These are phyloP conservation scores for Sminthopsis crassicaudata DNA, from an alignment of 2,113 vertebrate species.

Conservation along the genomic window DNA sequence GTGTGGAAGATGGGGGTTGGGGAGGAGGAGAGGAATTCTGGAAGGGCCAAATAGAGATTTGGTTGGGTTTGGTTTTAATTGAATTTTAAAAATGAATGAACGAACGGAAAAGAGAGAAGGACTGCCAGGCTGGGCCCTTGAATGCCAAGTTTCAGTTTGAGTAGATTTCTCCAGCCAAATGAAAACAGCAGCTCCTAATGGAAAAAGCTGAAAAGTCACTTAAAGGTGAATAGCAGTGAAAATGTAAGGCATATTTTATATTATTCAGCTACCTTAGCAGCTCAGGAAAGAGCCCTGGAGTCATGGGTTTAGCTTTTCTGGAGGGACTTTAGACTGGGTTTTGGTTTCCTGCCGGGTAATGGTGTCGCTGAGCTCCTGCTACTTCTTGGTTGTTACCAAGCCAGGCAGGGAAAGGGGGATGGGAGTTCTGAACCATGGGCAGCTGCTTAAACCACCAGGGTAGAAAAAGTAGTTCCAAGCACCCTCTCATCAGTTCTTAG, in stretches of 20 bases:
- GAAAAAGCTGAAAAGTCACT: conserved; percentile 33
- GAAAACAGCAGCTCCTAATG: conserved; percentile 4
- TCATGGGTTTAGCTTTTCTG: not conserved
- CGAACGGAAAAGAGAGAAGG: not conserved
- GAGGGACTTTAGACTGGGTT: not conserved
- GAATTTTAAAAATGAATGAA: conserved; percentile 16
- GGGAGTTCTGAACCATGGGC: not conserved
- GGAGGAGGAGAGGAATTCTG: not conserved
- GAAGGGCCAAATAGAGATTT: not conserved
- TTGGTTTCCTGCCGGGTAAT: accelerated
- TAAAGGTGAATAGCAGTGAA: conserved; percentile 21
- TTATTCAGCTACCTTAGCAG: conserved; percentile 26
- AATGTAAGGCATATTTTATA: not conserved
- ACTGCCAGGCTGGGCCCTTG: not conserved
- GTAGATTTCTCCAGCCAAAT: conserved; percentile 1
- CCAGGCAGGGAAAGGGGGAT: not conserved
- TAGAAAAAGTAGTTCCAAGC: not conserved
- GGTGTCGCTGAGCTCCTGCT: not conserved
- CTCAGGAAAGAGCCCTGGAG: conserved; percentile 27
- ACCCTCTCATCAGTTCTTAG: not conserved
- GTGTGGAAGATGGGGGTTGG: not conserved
- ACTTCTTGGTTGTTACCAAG: not conserved
- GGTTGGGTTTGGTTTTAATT: conserved; percentile 17
- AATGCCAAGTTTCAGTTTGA: not conserved
- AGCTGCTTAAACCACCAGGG: not conserved